Conservation (phyloP, 2,797 vertebrate genomes). For the Gobionotothen gibberifrons region DNA sequence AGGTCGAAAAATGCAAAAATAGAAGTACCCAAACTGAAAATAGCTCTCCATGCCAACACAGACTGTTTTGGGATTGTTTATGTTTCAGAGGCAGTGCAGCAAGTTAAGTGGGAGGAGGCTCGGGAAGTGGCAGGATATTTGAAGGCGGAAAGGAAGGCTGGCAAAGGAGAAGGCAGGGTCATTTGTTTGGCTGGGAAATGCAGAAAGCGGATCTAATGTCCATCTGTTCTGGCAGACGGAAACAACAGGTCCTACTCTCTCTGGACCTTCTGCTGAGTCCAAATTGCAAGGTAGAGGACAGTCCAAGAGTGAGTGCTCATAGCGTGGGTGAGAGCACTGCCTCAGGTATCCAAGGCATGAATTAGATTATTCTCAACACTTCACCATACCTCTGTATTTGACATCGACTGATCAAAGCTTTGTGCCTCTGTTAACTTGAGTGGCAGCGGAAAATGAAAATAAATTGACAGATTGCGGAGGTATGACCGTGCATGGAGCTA, state of each 20-base stretch:
- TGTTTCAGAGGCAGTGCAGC: constrained; percentile 61
- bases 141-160: constrained; percentile 51
- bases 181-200: constrained; percentile 67
- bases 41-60: constrained; percentile 42
- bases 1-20: constrained; percentile 64
- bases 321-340: constrained; percentile 53
- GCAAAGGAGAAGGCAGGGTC: constrained; percentile 54
- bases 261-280: constrained; percentile 72
- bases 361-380: constrained; percentile 59
- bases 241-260: constrained; percentile 72
- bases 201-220: constrained; percentile 76
- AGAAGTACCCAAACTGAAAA: constrained; percentile 53
- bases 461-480: constrained; percentile 56
- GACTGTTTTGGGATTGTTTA: constrained; percentile 58
- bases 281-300: constrained; percentile 62
- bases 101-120: constrained; percentile 39
- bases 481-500: constrained; percentile 65
- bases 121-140: constrained; percentile 38
- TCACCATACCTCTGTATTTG: constrained; percentile 59
- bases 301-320: constrained; percentile 59
- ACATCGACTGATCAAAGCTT: constrained; percentile 47
- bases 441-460: constrained; percentile 57
- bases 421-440: constrained; percentile 53
- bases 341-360: constrained; percentile 70
- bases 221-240: constrained; percentile 79